Conservation (phyloP, 2,113 vertebrate genomes). For the Casuarius casuarius region DNA sequence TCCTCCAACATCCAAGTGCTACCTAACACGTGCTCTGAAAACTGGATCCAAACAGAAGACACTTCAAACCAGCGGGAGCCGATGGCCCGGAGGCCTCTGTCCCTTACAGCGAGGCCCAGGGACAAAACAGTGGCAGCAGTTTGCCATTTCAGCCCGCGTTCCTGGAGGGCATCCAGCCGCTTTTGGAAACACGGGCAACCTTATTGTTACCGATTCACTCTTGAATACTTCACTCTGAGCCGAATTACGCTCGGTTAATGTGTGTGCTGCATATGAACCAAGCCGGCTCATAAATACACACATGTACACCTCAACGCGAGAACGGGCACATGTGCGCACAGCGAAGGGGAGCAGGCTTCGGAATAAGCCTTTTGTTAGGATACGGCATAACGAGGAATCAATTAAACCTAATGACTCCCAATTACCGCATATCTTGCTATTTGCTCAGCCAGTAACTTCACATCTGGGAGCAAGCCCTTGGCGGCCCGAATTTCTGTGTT, state of each 20-base stretch:
- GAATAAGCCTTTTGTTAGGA: neutral
- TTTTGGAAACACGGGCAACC: neutral
- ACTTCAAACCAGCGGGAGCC: neutral
- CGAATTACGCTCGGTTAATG: accelerated
- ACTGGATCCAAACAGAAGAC: neutral
- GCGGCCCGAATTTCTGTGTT: neutral
- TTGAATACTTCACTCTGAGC: neutral
- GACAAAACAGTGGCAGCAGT: neutral
- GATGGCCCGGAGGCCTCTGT: neutral
- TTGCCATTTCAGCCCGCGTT: neutral
- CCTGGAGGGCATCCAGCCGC: neutral
- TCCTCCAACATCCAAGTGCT: neutral
- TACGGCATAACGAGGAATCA: constrained; percentile 29
- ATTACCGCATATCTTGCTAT: neutral
- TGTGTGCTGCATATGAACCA: accelerated
- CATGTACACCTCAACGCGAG: neutral
- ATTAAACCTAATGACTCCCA: constrained; percentile 40
- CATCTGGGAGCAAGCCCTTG: neutral
- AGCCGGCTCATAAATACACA: neutral
- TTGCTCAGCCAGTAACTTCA: neutral
- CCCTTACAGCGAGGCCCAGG: neutral
- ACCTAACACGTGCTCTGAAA: neutral
- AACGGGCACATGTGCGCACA: accelerated
- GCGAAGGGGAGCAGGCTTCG: neutral
- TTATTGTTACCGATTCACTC: neutral